Evolutionary conservation across 2,888 invertebrate genomes (phyloP).

Genomic region (Drosophila pseudotalamancana): DNA sequence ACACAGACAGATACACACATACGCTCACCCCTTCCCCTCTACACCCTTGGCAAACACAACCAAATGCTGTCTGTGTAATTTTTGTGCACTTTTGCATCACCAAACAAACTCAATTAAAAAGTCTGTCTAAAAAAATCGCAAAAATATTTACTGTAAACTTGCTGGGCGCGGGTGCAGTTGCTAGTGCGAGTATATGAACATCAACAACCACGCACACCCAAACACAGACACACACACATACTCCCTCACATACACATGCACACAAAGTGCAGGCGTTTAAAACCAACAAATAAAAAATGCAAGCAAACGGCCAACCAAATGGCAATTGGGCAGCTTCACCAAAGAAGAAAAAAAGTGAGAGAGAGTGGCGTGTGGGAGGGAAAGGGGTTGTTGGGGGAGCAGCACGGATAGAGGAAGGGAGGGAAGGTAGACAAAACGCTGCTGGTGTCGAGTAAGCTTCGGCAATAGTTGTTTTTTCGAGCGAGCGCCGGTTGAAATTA

Average conservation of each 20-base stretch:
- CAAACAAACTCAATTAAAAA: constrained; percentile 79
- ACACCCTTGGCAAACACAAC: constrained; percentile 2
- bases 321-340: constrained; percentile 67
- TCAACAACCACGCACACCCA: constrained; percentile 25
- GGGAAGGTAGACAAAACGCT: constrained; percentile 47
- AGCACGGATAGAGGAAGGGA: background rate
- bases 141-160: constrained; percentile 78
- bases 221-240: constrained; percentile 7
- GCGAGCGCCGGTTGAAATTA: constrained; percentile 64
- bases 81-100: constrained; percentile 78
- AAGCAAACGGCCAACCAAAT: constrained; percentile 75
- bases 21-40: background rate
- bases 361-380: background rate
- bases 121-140: constrained; percentile 71
- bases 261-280: constrained; percentile 73
- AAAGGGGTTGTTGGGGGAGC: background rate
- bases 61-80: constrained; percentile 66
- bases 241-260: constrained; percentile 20
- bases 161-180: constrained; percentile 21
- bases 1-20: background rate
- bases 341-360: constrained; percentile 10
- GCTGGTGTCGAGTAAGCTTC: constrained; percentile 68
- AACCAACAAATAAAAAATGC: constrained; percentile 77
- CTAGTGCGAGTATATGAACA: constrained; percentile 65
- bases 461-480: constrained; percentile 68